Base-by-base conservation (phyloP, 2,113 vertebrate genomes). In the Nerophis lumbriciformis region DNA sequence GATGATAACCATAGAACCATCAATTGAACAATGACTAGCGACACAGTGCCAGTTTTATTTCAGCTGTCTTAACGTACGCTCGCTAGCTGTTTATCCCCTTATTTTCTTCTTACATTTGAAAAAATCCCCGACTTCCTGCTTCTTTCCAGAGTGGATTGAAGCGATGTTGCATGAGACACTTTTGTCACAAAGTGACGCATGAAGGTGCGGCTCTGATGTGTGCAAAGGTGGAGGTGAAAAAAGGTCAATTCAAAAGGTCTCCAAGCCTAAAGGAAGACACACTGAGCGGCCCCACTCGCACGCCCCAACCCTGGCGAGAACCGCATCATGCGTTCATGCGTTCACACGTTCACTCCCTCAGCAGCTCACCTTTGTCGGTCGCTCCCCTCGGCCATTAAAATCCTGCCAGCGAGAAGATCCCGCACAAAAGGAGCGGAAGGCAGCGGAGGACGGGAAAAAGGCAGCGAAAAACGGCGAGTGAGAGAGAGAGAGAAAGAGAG, bases 321-420 rank as follows among this genome's bases (percentile, higher is more conserved):
- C 44, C 38, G 37, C 54, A 6, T 42, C 3, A 1, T 14, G n/a
- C 38, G 11, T 56, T 42, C 54, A 54, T 6, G 37, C n/a, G 0
- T 8, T 11, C 54, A 12, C 42, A 1, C 38, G 15, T 21, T 28
- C 28, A 28, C 37, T 50, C 36, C 14, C 47, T 7, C 42, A 45
- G 9, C 35, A 19, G 53, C 87, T 90, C 85, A 90, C 88, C 88
- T 90, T 75, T 74, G 78, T 83, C 82, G 82, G 82, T 68, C 65
- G 63, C 80, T 70, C 62, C 72, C 68, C 64, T 59, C 50, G 71
- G 73, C 76, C 71, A 77, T 80, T 78, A 77, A 85, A 86, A 81
- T 88, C 88, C 83, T 78, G 86, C 82, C 49, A 68, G 50, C 21
- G 52, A 44, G 28, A 55, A 72, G 66, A 69, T 83, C 10, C 44